These are phyloP conservation scores for Isurus oxyrinchus DNA, from an alignment of 2,113 vertebrate species.

Conservation along the genomic window DNA sequence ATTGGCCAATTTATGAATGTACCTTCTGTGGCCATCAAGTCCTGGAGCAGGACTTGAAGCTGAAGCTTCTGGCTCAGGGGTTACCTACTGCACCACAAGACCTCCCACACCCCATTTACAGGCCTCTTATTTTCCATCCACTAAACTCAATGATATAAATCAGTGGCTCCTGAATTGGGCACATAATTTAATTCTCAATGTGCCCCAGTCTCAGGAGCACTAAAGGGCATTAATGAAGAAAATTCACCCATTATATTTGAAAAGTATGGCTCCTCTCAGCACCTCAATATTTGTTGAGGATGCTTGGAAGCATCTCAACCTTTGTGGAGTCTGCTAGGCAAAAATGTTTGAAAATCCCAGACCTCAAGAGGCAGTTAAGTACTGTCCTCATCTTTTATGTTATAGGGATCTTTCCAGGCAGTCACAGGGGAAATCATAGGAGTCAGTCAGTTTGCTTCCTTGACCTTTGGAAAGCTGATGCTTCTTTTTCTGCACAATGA, in stretches of 20 bases:
- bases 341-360: not conserved
- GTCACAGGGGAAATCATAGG: conserved; percentile 5
- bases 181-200: not conserved
- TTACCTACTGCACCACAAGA: too few species aligned
- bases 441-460: not conserved
- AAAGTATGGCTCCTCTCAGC: not conserved
- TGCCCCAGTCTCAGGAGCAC: not conserved
- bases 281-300: not conserved
- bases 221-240: not conserved
- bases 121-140: not conserved
- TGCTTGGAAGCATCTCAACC: not conserved
- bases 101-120: not conserved
- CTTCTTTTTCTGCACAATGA: not conserved
- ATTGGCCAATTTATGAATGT: too few species aligned
- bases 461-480: conserved; percentile 24
- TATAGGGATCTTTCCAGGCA: not conserved
- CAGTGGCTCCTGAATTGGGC: not conserved
- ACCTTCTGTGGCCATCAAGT: too few species aligned
- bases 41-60: too few species aligned
- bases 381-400: not conserved
- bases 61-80: too few species aligned
- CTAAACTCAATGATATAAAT: not conserved
- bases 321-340: not conserved
- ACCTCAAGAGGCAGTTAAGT: not conserved
- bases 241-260: not conserved